Percentiles rank a stretch among this genome's conserved stretches.
phyloP scores from a whole-genome alignment of 2,797 vertebrate genomes.

The Erpetoichthys calabaricus region DNA sequence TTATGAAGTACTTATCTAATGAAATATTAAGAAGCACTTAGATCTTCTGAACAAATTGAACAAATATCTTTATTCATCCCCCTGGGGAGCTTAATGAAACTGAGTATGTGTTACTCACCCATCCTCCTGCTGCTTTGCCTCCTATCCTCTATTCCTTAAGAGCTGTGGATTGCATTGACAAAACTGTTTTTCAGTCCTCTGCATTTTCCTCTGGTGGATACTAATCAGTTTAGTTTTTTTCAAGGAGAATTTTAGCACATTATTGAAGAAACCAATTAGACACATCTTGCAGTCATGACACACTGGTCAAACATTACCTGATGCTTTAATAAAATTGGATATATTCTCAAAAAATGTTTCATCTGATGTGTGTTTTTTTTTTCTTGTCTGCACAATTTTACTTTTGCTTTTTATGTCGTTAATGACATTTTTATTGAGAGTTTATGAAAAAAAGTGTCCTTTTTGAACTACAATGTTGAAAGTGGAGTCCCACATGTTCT shows the following conservation, averaged over 20 bases:
- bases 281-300: constrained; percentile 27
- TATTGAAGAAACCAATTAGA: constrained; percentile 31
- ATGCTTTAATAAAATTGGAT: constrained; percentile 9
- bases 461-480: too few relatives aligned
- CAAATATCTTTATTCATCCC: constrained; percentile 25
- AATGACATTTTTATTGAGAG: too few relatives aligned
- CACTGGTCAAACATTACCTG: constrained; percentile 16
- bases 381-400: too few relatives aligned
- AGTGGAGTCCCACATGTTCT: too few relatives aligned
- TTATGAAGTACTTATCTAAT: constrained; percentile 19
- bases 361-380: too few relatives aligned
- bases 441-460: too few relatives aligned
- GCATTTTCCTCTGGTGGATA: constrained; percentile 32
- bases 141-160: constrained; percentile 5
- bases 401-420: too few relatives aligned
- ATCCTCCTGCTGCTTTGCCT: constrained; percentile 1
- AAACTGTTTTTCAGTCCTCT: constrained; percentile 15
- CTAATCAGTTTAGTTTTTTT: constrained; percentile 33
- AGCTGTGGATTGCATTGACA: constrained; percentile 4
- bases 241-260: constrained; percentile 26
- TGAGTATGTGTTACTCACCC: constrained; percentile 14
- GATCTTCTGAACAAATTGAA: constrained; percentile 31
- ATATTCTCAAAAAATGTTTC: not conserved
- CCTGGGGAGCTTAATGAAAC: constrained; percentile 19
- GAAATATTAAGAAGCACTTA: constrained; percentile 34